These are phyloP conservation scores for Elachura formosa DNA, from an alignment of 2,113 vertebrate genomes.

Conservation along the genomic window DNA sequence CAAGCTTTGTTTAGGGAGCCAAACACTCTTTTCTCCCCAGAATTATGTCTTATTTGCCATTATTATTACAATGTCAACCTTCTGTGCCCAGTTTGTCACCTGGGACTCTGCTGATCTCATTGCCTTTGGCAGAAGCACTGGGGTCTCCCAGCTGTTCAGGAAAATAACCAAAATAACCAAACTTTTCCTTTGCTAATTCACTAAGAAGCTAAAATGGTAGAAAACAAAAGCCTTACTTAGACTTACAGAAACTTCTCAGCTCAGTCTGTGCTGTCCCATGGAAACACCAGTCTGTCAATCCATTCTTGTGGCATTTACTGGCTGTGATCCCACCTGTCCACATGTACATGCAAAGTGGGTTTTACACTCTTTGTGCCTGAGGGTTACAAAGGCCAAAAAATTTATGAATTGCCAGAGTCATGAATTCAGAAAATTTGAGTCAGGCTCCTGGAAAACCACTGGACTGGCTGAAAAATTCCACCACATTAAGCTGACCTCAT, in stretches of 20 bases:
- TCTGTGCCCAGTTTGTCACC: not conserved
- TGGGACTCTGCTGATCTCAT: not conserved
- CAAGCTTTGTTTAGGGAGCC: not conserved
- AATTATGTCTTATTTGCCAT: not conserved
- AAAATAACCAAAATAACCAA: not conserved
- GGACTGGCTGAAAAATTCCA: conserved; percentile 16
- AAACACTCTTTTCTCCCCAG: not conserved
- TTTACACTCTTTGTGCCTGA: not conserved
- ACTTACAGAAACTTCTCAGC: not conserved
- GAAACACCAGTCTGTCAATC: not conserved
- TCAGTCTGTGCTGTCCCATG: not conserved
- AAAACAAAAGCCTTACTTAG: not conserved
- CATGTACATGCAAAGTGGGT: not conserved
- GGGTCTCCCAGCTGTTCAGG: not conserved
- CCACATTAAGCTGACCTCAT: conserved; percentile 29
- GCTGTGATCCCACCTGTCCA: not conserved
- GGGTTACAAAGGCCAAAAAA: not conserved
- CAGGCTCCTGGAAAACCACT: not conserved
- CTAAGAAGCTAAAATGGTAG: not conserved
- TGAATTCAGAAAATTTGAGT: conserved; percentile 7
- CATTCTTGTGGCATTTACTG: not conserved
- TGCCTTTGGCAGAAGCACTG: not conserved
- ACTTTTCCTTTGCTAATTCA: not conserved
- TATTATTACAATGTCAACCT: not conserved
- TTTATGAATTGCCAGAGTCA: not conserved